Base-by-base conservation (phyloP, 2,888 invertebrate species). In the Saturnia japonica region DNA sequence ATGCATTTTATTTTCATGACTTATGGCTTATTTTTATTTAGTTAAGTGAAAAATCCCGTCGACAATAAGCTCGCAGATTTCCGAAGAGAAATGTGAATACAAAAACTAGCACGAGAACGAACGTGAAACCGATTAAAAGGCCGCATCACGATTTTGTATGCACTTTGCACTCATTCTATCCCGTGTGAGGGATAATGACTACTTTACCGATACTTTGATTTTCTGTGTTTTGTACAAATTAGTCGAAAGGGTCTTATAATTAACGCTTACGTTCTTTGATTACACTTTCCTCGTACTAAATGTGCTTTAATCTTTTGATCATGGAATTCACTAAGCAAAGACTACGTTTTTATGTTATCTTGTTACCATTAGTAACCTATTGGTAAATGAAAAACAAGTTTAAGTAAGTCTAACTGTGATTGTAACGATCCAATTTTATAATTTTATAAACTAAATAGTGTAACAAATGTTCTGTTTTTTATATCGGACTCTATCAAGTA, bases 81-180 rank as follows among this genome's bases (percentile, higher is more conserved):
- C 90, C 87, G 82, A 88, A 89, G 89, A 90, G 90, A 91, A 91
- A 91, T 91, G 87, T 88, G 90, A 92, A 92, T 90, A 91, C 91
- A 92, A 93, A 93, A 93, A 92, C 90, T 89, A 88, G 88, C 88
- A 87, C 90, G 89, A 89, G 88, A 90, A 91, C 87, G 87, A 91
- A 91, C 93, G 93, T 93, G 93, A 87, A 93, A 93, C 89, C 93
- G 94, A 93, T 93, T 94, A 93, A 94, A 93, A 90, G 89, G 88
- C 91, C 90, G 87, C 94, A 94, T 93, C 94, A 94, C 94, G 94
- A 93, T 93, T 93, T 88, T 90, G 91, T 92, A 91, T 94, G 93
- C 94, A 91, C 93, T 94, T 93, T 94, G 94, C 92, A 93, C 93
- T 93, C 89, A 88, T 88, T 91, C 83, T 88, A 90, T 89, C 84